Evolutionary conservation across 2,888 invertebrate genomes (phyloP).

Genomic region (Zonitis immaculata): DNA sequence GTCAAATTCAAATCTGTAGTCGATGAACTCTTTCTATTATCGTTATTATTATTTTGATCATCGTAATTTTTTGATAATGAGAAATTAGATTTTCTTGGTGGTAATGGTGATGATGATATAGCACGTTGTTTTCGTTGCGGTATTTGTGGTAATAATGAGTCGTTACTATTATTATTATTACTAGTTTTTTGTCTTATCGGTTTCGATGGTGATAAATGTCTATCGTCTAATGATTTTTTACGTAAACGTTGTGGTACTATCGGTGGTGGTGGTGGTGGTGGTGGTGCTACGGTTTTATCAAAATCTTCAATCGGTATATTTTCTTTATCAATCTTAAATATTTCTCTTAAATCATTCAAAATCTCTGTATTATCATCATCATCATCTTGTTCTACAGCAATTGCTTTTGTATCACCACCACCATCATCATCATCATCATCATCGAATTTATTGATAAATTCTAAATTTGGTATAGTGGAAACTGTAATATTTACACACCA

Average conservation of each 20-base stretch:
- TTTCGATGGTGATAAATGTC: slow-evolving; percentile 28
- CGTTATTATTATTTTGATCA: slow-evolving; percentile 6
- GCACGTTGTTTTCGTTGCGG: slow-evolving; percentile 31
- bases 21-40: slow-evolving; percentile 26
- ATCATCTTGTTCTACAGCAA: too few species aligned
- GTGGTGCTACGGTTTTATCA: too few species aligned
- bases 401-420: slow-evolving; percentile 1
- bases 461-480: slow-evolving; percentile 30
- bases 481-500: slow-evolving; percentile 38
- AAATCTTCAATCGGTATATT: too few species aligned
- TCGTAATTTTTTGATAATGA: slow-evolving; percentile 2
- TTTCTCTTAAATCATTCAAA: too few species aligned
- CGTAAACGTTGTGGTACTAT: slow-evolving; percentile 27
- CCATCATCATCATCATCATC: neutral
- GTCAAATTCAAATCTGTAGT: slow-evolving; percentile 25
- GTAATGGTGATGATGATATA: slow-evolving; percentile 30
- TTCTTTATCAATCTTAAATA: too few species aligned
- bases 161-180: slow-evolving; percentile 14
- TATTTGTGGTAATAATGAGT: slow-evolving; percentile 21
- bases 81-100: slow-evolving; percentile 3
- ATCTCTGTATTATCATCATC: slow-evolving; percentile 5
- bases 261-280: slow-evolving; percentile 29
- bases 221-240: slow-evolving; percentile 21
- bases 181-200: slow-evolving; percentile 37
- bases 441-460: slow-evolving; percentile 19